Evolutionary conservation across 2,888 invertebrate genomes (phyloP).

Genomic region (Crocallis elinguaria): DNA sequence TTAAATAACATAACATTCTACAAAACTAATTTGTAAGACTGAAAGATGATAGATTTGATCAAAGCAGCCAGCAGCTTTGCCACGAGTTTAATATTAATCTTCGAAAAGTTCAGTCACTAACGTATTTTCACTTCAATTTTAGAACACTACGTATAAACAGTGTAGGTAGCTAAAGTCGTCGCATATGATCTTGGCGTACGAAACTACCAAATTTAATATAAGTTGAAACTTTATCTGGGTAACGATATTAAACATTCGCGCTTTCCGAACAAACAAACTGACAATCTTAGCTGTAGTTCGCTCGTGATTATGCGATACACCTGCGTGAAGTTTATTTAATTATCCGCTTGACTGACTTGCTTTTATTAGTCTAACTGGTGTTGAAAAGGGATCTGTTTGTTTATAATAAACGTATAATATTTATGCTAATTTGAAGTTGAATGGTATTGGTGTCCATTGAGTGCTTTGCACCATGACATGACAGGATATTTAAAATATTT

Average conservation of each 20-base stretch:
- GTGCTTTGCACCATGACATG: no score
- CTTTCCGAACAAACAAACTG: conserved; percentile 40
- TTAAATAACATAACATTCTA: no score
- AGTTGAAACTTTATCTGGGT: conserved; percentile 49
- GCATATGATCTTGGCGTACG: conserved; percentile 36
- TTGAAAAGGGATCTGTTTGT: not conserved
- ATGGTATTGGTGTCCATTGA: no score
- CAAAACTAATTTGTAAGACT: no score
- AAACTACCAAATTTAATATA: conserved; percentile 59
- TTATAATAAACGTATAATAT: not conserved
- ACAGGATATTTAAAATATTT: no score
- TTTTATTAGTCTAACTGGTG: not conserved
- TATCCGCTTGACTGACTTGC: conserved; percentile 2
- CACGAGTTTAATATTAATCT: no score
- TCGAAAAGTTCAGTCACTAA: not conserved
- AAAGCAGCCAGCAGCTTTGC: no score
- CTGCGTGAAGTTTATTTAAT: conserved; percentile 15
- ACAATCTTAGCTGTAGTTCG: conserved; percentile 30
- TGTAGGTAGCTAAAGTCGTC: conserved; percentile 27
- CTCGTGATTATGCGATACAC: conserved; percentile 23
- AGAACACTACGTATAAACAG: not conserved
- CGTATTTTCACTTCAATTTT: not conserved
- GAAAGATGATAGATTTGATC: no score
- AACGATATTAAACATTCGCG: conserved; percentile 48
- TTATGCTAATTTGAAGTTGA: no score